Conservation (phyloP, 2,888 invertebrate genomes). For the Drosophila engyochracea region DNA sequence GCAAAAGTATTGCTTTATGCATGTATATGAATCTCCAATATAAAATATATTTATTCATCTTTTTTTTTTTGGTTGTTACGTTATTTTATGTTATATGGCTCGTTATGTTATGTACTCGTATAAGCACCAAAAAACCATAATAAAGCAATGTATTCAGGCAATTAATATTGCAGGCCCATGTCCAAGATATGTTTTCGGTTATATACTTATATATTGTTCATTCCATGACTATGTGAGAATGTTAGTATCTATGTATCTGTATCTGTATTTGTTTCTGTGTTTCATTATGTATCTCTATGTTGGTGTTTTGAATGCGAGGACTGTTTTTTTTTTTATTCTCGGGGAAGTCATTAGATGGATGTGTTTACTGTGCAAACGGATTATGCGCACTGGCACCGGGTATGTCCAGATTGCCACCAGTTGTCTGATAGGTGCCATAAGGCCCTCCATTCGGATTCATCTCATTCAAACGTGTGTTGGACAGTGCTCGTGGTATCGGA, state of each 20-base stretch:
- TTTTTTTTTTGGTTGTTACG: constrained; percentile 5
- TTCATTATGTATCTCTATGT: constrained; percentile 6
- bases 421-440: constrained; percentile 90
- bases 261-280: background rate
- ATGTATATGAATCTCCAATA: constrained; percentile 34
- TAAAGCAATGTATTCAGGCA: constrained; percentile 71
- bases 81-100: background rate
- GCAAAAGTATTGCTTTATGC: constrained; percentile 37
- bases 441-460: constrained; percentile 89
- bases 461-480: constrained; percentile 93
- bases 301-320: constrained; percentile 40
- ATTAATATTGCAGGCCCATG: constrained; percentile 78
- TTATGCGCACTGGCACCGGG: constrained; percentile 87
- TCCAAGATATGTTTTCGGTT: constrained; percentile 81
- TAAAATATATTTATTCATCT: constrained; percentile 34
- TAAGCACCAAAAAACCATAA: constrained; percentile 62
- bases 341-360: constrained; percentile 11
- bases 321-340: constrained; percentile 23
- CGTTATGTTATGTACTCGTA: constrained; percentile 27
- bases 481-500: constrained; percentile 94
- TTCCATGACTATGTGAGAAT: constrained; percentile 25
- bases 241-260: constrained; percentile 18
- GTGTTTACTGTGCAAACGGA: constrained; percentile 85
- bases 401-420: constrained; percentile 89
- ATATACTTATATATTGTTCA: constrained; percentile 49